Evolutionary conservation across 1,140 invertebrate species (phyloP), one percentile per base, ranked within the genome.

Genomic region (Cotesia glomerata): DNA sequence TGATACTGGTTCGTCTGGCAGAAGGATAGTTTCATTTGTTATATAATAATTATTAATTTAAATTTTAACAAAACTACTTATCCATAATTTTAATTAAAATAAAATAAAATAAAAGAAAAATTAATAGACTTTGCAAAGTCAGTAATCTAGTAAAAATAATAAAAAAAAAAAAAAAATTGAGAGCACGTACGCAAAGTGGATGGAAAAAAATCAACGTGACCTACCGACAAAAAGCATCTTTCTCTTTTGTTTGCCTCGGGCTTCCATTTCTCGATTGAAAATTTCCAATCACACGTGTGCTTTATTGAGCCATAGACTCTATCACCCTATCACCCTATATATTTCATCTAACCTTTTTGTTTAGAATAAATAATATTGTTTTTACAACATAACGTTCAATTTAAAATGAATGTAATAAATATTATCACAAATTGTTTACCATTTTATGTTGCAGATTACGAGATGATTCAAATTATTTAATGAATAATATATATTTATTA

Each of bases 401-500:
- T 11, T 5, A 0, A 39, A 39, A 39, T 7, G 2, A 39, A 39
- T 2, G 11, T 39, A 7, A 4, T 2, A 2, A 39, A 39, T 39
- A 2, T 39, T 11, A 39, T 39, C 3, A 26, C 5, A 7, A 56
- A 56, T 18, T 14, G n/a, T 14, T 56, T 56, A 5, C 2, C 13
- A 35, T 35, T n/a, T 35, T 54, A 1, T 67, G n/a, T 67, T 67
- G 11, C 51, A 58, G 66, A 11, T 68, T 8, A 68, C 14, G 35
- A 39, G 9, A 14, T 59, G 14, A 14, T 18, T n/a, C 52, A 18
- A 32, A 52, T 13, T 62, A 76, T 61, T 75, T 63, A 79, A 56
- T 45, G 5, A 62, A 75, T 54, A 68, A 51, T 51, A 71, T 67
- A 18, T 70, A 61, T 36, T 65, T 52, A 8, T 59, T 54, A 69